phyloP scores from a whole-genome alignment of 2,888 invertebrate species.

The Thecophora atra region DNA sequence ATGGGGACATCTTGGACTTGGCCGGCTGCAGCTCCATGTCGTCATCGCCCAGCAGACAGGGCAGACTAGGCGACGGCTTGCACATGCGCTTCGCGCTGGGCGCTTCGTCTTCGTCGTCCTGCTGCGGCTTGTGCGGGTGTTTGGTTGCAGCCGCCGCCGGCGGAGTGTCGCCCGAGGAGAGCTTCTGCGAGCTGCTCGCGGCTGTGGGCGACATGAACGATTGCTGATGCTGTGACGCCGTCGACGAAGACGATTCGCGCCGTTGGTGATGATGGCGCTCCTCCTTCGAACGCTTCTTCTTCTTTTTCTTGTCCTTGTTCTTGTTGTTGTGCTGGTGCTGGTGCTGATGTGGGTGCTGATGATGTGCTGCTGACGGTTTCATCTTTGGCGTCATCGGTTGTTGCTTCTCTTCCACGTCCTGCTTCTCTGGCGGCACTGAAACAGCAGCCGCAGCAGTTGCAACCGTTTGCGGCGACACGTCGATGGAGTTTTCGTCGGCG shows the following conservation, averaged over 20 bases:
- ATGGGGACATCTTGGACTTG: conserved; percentile 10
- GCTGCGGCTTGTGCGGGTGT: conserved; percentile 42
- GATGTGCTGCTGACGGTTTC: conserved; percentile 27
- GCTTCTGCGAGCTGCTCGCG: conserved; percentile 46
- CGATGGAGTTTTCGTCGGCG: conserved; percentile 69
- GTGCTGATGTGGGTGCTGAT: conserved; percentile 33
- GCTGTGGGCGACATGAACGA: conserved; percentile 25
- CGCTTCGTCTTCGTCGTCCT: conserved; percentile 56
- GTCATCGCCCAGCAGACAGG: conserved; percentile 73
- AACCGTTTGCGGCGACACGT: conserved; percentile 47
- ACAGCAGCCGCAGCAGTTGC: background rate
- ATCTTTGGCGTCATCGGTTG: conserved; percentile 1
- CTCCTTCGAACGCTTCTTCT: conserved; percentile 84
- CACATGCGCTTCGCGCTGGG: conserved; percentile 61
- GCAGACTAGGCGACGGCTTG: conserved; percentile 72
- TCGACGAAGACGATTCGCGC: conserved; percentile 49
- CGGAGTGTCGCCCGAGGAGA: conserved; percentile 58
- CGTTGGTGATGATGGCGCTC: conserved; percentile 73
- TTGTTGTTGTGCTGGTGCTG: conserved; percentile 55
- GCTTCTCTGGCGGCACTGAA: conserved; percentile 54
- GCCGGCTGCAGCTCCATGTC: conserved; percentile 53
- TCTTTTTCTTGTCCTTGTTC: conserved; percentile 82
- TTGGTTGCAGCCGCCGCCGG: conserved; percentile 48
- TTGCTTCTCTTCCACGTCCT: conserved; percentile 25
- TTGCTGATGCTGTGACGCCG: conserved; percentile 42